Percentiles rank a stretch among this genome's conserved stretches.
Conservation (phyloP, 2,113 vertebrate genomes). For the Grammomys surdaster region DNA sequence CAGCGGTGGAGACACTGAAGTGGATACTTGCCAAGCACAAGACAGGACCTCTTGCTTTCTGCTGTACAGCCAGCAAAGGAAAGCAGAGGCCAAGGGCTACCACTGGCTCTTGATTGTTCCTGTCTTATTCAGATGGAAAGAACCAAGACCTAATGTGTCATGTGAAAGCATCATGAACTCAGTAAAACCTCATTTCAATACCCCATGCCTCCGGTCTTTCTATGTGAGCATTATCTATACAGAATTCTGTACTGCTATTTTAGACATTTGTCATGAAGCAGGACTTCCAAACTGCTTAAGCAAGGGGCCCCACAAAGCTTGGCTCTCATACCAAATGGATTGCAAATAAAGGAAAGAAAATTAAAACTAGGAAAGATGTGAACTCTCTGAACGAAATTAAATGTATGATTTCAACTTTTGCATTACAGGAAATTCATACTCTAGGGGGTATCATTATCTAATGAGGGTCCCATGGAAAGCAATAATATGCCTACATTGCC, state of each 20-base stretch:
- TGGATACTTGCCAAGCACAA: fast-evolving
- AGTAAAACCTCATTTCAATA: background rate
- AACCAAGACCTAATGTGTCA: background rate
- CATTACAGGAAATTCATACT: background rate
- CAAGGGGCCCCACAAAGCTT: background rate
- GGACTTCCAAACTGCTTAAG: background rate
- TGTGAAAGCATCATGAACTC: background rate
- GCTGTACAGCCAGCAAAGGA: background rate
- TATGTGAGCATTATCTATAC: background rate
- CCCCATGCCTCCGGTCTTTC: background rate
- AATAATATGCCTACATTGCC: background rate
- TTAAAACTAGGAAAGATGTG: background rate
- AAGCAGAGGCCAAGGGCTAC: background rate
- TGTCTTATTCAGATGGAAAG: background rate
- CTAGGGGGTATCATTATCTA: background rate
- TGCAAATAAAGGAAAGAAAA: slow-evolving; percentile 13
- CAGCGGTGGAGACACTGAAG: background rate
- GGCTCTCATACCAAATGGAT: background rate
- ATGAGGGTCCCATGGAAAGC: background rate
- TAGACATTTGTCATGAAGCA: background rate
- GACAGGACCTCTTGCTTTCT: background rate
- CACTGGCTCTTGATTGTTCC: background rate
- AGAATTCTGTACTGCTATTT: background rate
- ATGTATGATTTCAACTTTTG: slow-evolving; percentile 44
- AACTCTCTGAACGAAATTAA: slow-evolving; percentile 8